Conservation (phyloP, 2,797 vertebrate genomes). For the Enteromius thamalakanensis region DNA sequence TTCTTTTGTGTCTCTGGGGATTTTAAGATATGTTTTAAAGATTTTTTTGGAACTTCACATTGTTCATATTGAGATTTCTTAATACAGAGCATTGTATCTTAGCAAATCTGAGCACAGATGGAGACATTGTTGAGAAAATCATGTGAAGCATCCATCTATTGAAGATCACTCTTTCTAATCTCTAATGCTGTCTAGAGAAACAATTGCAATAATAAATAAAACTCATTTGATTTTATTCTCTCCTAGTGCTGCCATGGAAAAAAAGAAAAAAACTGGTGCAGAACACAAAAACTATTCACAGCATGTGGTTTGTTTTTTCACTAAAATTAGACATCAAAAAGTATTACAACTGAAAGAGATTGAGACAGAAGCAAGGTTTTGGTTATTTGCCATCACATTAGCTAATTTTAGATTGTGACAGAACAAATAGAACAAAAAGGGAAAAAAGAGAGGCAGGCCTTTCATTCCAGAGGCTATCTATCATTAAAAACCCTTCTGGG, state of each 20-base stretch:
- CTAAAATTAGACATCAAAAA: constrained; percentile 28
- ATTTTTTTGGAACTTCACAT: background rate
- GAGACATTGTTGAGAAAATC: background rate
- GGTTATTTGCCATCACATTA: constrained; percentile 35
- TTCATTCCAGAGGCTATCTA: constrained; percentile 48
- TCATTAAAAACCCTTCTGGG: constrained; percentile 57
- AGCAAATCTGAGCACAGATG: background rate
- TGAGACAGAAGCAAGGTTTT: constrained; percentile 8
- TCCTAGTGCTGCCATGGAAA: background rate
- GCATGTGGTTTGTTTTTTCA: background rate
- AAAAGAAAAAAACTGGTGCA: background rate
- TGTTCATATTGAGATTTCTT: background rate
- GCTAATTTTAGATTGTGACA: constrained; percentile 51
- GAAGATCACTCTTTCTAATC: background rate
- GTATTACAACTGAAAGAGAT: background rate
- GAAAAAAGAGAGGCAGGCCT: constrained; percentile 23
- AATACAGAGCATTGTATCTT: background rate
- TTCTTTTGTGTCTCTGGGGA: background rate
- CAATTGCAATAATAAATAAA: background rate
- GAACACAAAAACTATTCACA: background rate
- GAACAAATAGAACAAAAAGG: constrained; percentile 37
- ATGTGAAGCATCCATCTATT: background rate
- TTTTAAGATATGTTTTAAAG: background rate
- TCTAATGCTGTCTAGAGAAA: background rate
- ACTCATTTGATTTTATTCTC: background rate